A percentile compares a stretch with the other conserved stretches of the same genome.
These are phyloP conservation scores for Drosophila atripex DNA, from an alignment of 2,888 invertebrate genomes.

Conservation along the genomic window DNA sequence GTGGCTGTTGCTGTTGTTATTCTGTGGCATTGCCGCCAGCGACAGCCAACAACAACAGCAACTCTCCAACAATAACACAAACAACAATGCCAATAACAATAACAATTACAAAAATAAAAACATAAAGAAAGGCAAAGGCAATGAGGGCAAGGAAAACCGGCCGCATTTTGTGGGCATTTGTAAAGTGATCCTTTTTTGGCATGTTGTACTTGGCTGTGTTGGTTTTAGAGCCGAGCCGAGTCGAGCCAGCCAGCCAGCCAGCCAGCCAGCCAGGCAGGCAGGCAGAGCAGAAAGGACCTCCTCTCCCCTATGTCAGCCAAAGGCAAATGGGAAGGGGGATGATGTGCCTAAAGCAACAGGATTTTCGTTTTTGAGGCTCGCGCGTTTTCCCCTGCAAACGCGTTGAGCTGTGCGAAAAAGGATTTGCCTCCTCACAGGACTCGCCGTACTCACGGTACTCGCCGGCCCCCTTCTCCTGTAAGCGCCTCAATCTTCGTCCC, in stretches of 20 bases:
- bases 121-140: conserved; percentile 28
- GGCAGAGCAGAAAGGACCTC: conserved; percentile 47
- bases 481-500: background rate
- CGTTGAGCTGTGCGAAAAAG: conserved; percentile 79
- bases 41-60: conserved; percentile 63
- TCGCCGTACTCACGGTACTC: background rate
- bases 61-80: conserved; percentile 32
- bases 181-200: conserved; percentile 71
- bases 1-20: conserved; percentile 49
- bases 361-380: conserved; percentile 51
- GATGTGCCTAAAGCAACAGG: conserved; percentile 73
- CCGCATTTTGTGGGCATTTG: conserved; percentile 80
- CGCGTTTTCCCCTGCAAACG: conserved; percentile 51
- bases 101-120: conserved; percentile 22
- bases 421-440: conserved; percentile 59
- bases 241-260: conserved; percentile 9
- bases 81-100: conserved; percentile 45
- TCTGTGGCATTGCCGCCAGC: conserved; percentile 69
- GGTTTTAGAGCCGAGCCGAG: conserved; percentile 54
- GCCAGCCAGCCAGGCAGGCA: background rate
- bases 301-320: conserved; percentile 17
- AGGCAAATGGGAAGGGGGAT: conserved; percentile 6
- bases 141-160: conserved; percentile 52
- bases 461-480: conserved; percentile 1
- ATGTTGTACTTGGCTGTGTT: conserved; percentile 40